phyloP scores from a whole-genome alignment of 2,797 vertebrate genomes.

The Intellagama lesueurii region DNA sequence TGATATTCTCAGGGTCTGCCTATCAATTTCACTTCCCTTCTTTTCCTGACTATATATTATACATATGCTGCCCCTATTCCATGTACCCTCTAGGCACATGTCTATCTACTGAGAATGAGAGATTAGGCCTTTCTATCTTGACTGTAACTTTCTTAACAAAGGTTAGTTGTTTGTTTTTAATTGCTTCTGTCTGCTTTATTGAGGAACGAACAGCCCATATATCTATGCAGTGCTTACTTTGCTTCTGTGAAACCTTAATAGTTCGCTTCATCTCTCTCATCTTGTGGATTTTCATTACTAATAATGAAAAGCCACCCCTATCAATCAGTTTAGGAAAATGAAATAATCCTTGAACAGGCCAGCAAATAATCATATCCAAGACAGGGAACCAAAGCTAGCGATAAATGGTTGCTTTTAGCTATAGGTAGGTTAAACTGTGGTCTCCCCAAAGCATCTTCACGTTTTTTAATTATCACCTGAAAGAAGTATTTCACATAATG shows the following conservation, averaged over 20 bases:
- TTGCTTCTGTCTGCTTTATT: too few species aligned
- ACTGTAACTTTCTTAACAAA: too few species aligned
- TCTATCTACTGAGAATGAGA: too few species aligned
- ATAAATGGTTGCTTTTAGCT: neutral
- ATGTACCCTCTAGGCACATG: too few species aligned
- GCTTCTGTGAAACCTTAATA: too few species aligned
- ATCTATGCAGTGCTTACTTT: too few species aligned
- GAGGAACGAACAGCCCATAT: too few species aligned
- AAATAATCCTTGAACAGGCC: neutral
- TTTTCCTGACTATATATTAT: too few species aligned
- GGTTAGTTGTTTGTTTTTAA: too few species aligned
- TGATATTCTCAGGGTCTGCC: neutral
- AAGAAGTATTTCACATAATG: neutral
- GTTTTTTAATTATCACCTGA: neutral
- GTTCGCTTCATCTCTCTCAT: too few species aligned
- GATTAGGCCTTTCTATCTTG: too few species aligned
- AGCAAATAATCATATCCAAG: neutral
- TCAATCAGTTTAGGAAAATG: neutral
- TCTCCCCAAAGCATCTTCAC: neutral
- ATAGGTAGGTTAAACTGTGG: neutral
- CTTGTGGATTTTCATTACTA: neutral
- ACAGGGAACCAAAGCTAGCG: neutral
- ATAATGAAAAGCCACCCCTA: neutral
- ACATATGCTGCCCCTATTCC: neutral
- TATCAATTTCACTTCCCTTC: neutral